Evolutionary conservation across 2,113 vertebrate species (phyloP), one percentile per base, ranked within the genome.

Genomic region (Chiloscyllium plagiosum): DNA sequence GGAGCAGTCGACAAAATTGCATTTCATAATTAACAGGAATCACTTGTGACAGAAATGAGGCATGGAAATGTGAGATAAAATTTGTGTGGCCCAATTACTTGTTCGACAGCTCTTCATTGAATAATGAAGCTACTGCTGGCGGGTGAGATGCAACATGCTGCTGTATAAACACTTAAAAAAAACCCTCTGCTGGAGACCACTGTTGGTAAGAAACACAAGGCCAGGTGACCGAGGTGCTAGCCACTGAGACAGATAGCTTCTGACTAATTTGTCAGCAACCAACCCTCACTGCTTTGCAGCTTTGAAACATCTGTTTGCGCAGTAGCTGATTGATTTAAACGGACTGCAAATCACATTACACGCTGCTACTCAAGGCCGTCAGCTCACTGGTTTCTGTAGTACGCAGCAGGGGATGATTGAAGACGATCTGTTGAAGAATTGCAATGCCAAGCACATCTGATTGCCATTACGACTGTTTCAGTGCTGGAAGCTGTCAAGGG

Each of bases 261-360:
- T 97, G 96, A 96, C 70, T 97, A 96, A 97, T 97, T 96, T 96
- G 96, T 96, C 97, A 97, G 96, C 96, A 96, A 96, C 96, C 97
- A 96, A 97, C 89, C 96, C 96, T 86, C 95, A 96, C 96, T 37
- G 97, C 97, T 96, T 96, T 50, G 96, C 96, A 96, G 96, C 97
- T 97, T 96, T 96, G 96, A 96, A 98, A 97, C 97, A 97, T 98
- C 97, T 98, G 97, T 98, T 98, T 98, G 96, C 97, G 97, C 97
- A 97, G 97, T 97, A 96, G 98, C 96, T 97, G 97, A 65, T 96
- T 96, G 96, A 97, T 96, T 96, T 96, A 96, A 96, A 96, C 96
- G 97, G 97, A 96, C 96, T 96, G 96, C 86, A 97, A 97, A 96
- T 96, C 96, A 95, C 96, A 94, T 96, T 96, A 96, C 96, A 96